A percentile compares a stretch with the other conserved stretches of the same genome.
Evolutionary conservation across 2,888 invertebrate species (phyloP).

Genomic region (Incurvaria masculella): DNA sequence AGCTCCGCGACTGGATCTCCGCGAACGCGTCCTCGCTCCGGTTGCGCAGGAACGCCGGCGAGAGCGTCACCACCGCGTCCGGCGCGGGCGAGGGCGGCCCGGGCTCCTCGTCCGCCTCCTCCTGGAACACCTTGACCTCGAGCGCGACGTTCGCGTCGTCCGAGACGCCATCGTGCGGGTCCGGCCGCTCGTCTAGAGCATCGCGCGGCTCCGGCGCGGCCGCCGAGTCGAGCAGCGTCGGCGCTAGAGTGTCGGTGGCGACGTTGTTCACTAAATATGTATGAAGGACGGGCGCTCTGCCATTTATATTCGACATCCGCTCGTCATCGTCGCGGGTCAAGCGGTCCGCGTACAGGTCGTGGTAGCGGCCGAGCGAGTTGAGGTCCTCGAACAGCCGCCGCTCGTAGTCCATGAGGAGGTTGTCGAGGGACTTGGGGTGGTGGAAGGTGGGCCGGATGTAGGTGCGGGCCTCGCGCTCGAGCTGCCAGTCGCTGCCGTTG

Average conservation of each 20-base stretch:
- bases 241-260: conserved; percentile 43
- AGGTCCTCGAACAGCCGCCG: conserved; percentile 70
- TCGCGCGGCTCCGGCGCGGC: conserved; percentile 21
- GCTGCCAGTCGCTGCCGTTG: conserved; percentile 68
- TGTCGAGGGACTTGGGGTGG: conserved; percentile 71
- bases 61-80: conserved; percentile 41
- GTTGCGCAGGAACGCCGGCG: conserved; percentile 36
- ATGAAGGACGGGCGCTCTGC: conserved; percentile 34
- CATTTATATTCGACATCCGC: conserved; percentile 37
- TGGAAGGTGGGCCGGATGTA: conserved; percentile 60
- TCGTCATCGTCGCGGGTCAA: conserved; percentile 34
- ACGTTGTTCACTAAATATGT: conserved; percentile 52
- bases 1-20: conserved; percentile 40
- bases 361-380: conserved; percentile 62
- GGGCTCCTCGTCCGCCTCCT: conserved; percentile 24
- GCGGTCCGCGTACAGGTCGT: conserved; percentile 20
- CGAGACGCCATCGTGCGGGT: conserved; percentile 31
- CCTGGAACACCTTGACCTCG: conserved; percentile 44
- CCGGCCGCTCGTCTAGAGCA: not conserved
- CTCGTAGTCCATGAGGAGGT: conserved; percentile 67
- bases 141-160: conserved; percentile 48
- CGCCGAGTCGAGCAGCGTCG: conserved; percentile 28
- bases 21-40: conserved; percentile 40
- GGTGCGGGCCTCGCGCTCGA: conserved; percentile 53
- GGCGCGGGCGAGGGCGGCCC: conserved; percentile 24